Percentiles rank a stretch among this genome's conserved stretches.
Evolutionary conservation across 2,797 vertebrate genomes (phyloP).

Genomic region (Gobionotothen gibberifrons): DNA sequence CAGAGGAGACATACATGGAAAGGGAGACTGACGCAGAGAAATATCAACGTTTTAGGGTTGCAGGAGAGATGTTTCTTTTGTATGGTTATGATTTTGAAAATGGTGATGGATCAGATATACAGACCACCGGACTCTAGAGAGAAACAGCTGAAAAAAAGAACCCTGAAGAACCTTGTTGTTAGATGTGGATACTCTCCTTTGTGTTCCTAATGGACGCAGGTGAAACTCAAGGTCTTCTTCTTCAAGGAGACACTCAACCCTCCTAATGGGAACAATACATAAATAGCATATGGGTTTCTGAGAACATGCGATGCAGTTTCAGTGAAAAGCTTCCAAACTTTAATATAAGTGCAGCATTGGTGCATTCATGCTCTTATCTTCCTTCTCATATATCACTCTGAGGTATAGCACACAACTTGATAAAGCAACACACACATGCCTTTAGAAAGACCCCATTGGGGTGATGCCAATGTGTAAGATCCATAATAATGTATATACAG

Average conservation of each 20-base stretch:
- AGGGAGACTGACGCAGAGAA: conserved; percentile 5
- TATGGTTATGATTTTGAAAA: conserved; percentile 22
- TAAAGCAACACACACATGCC: no score
- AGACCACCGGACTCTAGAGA: background rate
- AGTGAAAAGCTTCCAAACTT: background rate
- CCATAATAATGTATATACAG: no score
- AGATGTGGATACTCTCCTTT: background rate
- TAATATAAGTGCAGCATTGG: background rate
- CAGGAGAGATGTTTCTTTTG: background rate
- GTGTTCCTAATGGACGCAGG: conserved; percentile 12
- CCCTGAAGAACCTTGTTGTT: background rate
- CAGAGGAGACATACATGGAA: conserved; percentile 16
- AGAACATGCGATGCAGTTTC: background rate
- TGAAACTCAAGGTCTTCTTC: background rate
- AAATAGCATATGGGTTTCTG: background rate
- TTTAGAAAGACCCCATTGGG: background rate
- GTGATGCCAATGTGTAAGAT: background rate
- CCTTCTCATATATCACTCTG: background rate
- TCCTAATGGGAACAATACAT: background rate
- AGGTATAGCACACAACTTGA: background rate
- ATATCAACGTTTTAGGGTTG: conserved; percentile 8
- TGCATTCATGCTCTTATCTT: background rate
- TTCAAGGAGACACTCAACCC: background rate
- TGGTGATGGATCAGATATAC: background rate
- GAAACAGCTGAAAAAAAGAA: background rate